Base-by-base conservation (phyloP, 2,113 vertebrate genomes). In the Ia io region DNA sequence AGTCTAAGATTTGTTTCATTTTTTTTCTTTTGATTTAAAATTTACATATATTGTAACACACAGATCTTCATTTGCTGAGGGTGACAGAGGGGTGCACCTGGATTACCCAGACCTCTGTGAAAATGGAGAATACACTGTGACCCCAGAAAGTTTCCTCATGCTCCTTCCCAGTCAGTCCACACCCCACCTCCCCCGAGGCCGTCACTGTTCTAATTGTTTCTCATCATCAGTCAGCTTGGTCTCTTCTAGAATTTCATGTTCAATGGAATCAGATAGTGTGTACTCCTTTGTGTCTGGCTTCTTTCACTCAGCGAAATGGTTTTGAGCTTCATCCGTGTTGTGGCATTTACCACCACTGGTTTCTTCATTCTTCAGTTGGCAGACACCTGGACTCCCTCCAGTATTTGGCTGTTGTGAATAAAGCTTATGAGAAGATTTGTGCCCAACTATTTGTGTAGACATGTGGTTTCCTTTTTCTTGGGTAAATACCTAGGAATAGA, bases 401-500 rank as follows among this genome's bases (percentile, higher is more conserved):
- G 9, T 10, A 1, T 37, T 56, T 13, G 56, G 73, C 92, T 94
- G 37, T 47, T 35, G 4, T 0, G 44, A 59, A 5, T 40, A 49
- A 14, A 42, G 37, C 40, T 40, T 47, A 67, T 1, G 40, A 86
- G 84, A 56, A n/a, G 18, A 7, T 85, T 44, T 9, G 69, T 74
- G 47, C 71, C 5, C 47, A 37, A 5, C 18, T 18, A 65, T 89
- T 28, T 53, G 80, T 82, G 83, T 86, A 23, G 67, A 70, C 16
- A 3, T 35, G 10, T 40, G 47, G n/a, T 84, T 88, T 87, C 61
- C 77, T 84, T 87, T 88, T 44, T 59, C 49, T 80, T 65, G 79
- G 42, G 76, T 76, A 79, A 90, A 90, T 47, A 59, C 42, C 63
- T 80, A 22, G 80, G 88, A 80, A n/a, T 67, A 80, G 94, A 80